phyloP scores from a whole-genome alignment of 1,140 invertebrate genomes.

The Matsumurasca onukii region DNA sequence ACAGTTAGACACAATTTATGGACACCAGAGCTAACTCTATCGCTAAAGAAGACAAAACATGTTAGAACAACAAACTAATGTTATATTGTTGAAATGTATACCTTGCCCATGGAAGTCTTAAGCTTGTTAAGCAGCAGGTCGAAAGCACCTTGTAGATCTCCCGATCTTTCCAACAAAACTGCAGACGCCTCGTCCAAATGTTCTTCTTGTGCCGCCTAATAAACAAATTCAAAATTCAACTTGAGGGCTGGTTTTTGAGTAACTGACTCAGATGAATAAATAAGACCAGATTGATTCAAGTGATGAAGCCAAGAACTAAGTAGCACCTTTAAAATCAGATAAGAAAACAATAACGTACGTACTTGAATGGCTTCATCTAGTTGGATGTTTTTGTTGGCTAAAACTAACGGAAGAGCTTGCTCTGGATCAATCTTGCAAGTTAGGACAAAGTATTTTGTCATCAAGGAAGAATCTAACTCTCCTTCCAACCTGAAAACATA shows the following conservation, averaged over 20 bases:
- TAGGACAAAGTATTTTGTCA: conserved; percentile 37
- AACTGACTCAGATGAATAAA: too few species aligned
- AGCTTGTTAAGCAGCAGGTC: conserved; percentile 40
- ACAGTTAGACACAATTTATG: too few species aligned
- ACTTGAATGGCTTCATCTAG: conserved; percentile 37
- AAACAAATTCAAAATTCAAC: too few species aligned
- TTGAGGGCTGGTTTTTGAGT: too few species aligned
- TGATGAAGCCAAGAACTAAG: too few species aligned
- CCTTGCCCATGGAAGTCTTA: conserved; percentile 40
- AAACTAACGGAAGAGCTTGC: conserved; percentile 31
- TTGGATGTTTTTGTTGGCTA: conserved; percentile 35
- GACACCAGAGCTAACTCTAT: too few species aligned
- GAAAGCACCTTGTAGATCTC: conserved; percentile 43
- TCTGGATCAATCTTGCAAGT: conserved; percentile 38
- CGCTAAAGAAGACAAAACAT: too few species aligned
- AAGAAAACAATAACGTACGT: too few species aligned
- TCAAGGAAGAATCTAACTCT: conserved; percentile 35
- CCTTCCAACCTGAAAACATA: conserved; percentile 37
- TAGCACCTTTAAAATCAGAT: too few species aligned
- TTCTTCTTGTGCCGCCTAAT: conserved; percentile 1
- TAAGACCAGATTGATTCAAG: background rate
- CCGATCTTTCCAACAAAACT: conserved; percentile 42
- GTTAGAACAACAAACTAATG: too few species aligned
- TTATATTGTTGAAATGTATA: too few species aligned
- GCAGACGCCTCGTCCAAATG: conserved; percentile 40